Conservation (phyloP, 2,113 vertebrate genomes). For the Chamaea fasciata region DNA sequence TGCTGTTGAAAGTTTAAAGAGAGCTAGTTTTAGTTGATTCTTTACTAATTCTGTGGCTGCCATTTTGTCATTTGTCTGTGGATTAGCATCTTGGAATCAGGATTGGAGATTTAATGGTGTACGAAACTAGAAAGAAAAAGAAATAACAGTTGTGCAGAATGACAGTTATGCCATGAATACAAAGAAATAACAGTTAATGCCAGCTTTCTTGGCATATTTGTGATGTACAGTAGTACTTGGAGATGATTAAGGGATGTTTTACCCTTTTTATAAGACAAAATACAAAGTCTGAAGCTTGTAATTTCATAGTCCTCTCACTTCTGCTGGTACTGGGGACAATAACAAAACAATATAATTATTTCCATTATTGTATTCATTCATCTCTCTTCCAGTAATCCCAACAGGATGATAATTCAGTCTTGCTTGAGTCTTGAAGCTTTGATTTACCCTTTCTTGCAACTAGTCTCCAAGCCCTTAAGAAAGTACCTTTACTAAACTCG, state of each 20-base stretch:
- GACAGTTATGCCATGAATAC: background rate
- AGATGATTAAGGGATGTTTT: background rate
- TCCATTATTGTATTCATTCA: background rate
- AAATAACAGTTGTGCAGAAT: background rate
- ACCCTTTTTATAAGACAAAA: background rate
- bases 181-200: background rate
- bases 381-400: background rate
- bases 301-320: background rate
- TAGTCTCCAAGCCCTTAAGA: background rate
- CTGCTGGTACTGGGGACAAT: background rate
- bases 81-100: background rate
- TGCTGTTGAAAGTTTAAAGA: background rate
- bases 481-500: background rate
- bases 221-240: background rate
- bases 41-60: background rate
- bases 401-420: background rate
- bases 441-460: background rate
- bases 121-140: background rate
- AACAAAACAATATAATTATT: background rate
- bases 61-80: background rate
- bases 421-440: background rate
- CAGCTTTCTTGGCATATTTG: background rate
- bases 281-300: background rate
- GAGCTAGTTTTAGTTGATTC: background rate
- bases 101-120: background rate